Base-by-base conservation (phyloP, 2,113 vertebrate species). In the Mionectes macconnelli region DNA sequence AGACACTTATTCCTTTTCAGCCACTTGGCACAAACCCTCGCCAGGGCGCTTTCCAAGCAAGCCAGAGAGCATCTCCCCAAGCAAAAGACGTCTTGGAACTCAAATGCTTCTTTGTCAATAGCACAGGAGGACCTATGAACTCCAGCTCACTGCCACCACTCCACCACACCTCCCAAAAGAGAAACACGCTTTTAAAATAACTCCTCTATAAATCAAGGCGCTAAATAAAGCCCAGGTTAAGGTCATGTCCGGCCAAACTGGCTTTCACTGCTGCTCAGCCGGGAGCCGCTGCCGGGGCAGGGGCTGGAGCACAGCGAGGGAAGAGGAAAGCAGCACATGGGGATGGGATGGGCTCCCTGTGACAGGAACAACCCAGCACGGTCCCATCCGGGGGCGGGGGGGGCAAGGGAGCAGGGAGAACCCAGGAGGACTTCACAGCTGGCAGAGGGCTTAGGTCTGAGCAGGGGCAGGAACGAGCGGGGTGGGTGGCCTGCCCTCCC, bases 191-290 rank as follows among this genome's bases (percentile, higher is more conserved):
- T 94, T 89, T 60, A 96, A 97, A 97, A 97, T 96, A 97, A 95
- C 94, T 89, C 49, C 57, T 94, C 86, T 75, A 57, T 91, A 97
- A 97, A 95, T 91, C 80, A 89, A 84, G n/a, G 66, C 4, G 1
- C 95, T 95, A 97, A 97, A 97, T 96, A 96, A 97, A 97, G 84
- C 91, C 89, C 89, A 96, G 94, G 95, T 96, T 95, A 94, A 96
- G 95, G 95, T 97, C 96, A 96, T 0, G 62, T 95, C 93, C 57
- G 84, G 94, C 77, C 94, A 92, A 27, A 66, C 39, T 5, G 9
- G 91, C 93, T 92, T 89, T 89, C 80, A n/a, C 80, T 42, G 84
- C 68, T 84, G 90, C 86, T 84, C 95, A 84, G 80, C 93, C 67
- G 33, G 66, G 47, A 94, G 89, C 47, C 0, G 64, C 89, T 95